Evolutionary conservation across 2,113 vertebrate species (phyloP).

Genomic region (Lagopus muta): DNA sequence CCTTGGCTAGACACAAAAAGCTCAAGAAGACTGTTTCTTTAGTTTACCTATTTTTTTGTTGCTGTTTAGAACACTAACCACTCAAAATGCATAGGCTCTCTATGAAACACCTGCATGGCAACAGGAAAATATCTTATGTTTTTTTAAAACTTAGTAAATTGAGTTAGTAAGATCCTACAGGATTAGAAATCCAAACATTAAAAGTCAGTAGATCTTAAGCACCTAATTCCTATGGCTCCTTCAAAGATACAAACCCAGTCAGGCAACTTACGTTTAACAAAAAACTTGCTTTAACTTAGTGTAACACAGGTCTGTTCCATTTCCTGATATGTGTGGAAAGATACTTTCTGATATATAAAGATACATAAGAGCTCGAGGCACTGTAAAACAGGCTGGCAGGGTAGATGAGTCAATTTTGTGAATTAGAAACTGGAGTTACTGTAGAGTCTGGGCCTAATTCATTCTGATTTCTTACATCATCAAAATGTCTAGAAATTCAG

Average conservation of each 20-base stretch:
- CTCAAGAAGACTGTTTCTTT: background rate
- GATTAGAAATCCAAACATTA: background rate
- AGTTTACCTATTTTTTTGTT: background rate
- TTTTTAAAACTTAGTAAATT: background rate
- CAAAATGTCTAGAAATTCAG: background rate
- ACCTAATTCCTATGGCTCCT: background rate
- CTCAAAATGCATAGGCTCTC: background rate
- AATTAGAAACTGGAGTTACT: background rate
- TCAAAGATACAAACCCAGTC: background rate
- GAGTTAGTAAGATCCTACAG: background rate
- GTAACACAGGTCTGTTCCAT: background rate
- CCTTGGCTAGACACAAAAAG: conserved; percentile 20
- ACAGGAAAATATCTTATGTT: background rate
- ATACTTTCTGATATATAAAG: background rate
- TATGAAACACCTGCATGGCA: background rate
- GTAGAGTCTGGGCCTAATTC: background rate
- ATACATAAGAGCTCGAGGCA: background rate
- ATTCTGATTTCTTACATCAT: background rate
- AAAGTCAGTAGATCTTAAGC: background rate
- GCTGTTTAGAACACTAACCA: background rate
- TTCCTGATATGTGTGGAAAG: background rate
- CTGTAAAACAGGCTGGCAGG: background rate
- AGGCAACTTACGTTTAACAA: background rate
- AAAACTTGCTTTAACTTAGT: background rate
- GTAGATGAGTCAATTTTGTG: background rate